Percentiles rank a stretch among this genome's conserved stretches.
These are phyloP conservation scores for Laothoe populi DNA, from an alignment of 2,888 invertebrate species.

Conservation along the genomic window DNA sequence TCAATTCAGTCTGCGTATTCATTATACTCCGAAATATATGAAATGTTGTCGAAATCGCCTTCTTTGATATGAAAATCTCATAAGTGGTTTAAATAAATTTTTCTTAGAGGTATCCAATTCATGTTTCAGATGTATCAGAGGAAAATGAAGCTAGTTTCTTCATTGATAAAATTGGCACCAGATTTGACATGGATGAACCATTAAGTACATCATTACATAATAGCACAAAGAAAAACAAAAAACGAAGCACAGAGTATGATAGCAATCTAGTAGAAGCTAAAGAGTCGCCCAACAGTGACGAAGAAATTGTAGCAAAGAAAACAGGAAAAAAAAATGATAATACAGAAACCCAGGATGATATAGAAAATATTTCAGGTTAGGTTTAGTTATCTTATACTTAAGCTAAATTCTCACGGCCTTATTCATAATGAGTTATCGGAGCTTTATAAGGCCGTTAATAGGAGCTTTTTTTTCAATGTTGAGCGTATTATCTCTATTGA, in stretches of 20 bases:
- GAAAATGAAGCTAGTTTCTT: slow-evolving; percentile 1
- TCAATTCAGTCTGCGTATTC: too few species aligned
- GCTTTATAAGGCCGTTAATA: too few species aligned
- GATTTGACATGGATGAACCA: slow-evolving; percentile 1
- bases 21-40: too few species aligned
- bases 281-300: background rate
- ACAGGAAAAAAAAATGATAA: background rate
- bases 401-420: background rate
- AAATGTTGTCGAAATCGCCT: too few species aligned
- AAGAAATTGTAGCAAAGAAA: background rate
- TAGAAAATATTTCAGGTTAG: background rate
- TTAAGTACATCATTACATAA: background rate
- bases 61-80: too few species aligned
- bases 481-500: too few species aligned
- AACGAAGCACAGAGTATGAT: background rate
- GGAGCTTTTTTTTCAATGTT: too few species aligned
- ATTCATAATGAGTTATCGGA: too few species aligned
- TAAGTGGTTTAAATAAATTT: background rate
- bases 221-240: slow-evolving; percentile 14
- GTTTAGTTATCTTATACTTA: background rate
- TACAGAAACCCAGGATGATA: background rate
- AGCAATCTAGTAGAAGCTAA: background rate
- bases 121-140: background rate
- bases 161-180: slow-evolving; percentile 5
- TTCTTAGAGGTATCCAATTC: background rate